Evolutionary conservation across 2,888 invertebrate species (phyloP).

Genomic region (Drosophila cracens): DNA sequence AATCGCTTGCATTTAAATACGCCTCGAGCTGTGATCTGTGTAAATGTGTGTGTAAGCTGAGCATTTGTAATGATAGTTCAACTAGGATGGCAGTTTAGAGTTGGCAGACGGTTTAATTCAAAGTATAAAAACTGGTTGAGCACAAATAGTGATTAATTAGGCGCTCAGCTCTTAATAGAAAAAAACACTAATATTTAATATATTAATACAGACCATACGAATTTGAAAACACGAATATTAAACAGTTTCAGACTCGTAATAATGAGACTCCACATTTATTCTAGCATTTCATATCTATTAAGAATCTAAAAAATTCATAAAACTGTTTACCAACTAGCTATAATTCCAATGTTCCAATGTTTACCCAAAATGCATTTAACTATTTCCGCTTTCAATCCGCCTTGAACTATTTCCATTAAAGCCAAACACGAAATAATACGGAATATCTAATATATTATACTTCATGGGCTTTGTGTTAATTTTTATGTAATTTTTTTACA

Average conservation of each 20-base stretch:
- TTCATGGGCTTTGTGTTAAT: not conserved
- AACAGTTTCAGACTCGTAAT: not conserved
- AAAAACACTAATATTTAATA: not conserved
- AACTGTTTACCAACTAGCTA: not conserved
- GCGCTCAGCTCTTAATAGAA: not conserved
- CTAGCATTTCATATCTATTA: not conserved
- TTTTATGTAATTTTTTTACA: not conserved
- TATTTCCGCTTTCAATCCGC: conserved; percentile 3
- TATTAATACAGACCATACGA: not conserved
- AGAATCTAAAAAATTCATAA: not conserved
- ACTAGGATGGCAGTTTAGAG: not conserved
- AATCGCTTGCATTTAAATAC: conserved; percentile 28
- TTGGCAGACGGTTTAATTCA: not conserved
- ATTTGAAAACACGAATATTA: not conserved
- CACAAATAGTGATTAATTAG: not conserved
- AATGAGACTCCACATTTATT: not conserved
- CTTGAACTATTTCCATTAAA: conserved; percentile 49
- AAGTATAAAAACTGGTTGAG: not conserved
- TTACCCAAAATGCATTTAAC: not conserved
- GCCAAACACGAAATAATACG: not conserved
- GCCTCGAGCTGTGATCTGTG: not conserved
- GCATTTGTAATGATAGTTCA: not conserved
- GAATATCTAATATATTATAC: not conserved
- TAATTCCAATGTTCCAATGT: conserved; percentile 1
- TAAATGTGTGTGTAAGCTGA: not conserved